These are phyloP conservation scores for Galago senegalensis DNA, from an alignment of 2,797 vertebrate species.

Conservation along the genomic window DNA sequence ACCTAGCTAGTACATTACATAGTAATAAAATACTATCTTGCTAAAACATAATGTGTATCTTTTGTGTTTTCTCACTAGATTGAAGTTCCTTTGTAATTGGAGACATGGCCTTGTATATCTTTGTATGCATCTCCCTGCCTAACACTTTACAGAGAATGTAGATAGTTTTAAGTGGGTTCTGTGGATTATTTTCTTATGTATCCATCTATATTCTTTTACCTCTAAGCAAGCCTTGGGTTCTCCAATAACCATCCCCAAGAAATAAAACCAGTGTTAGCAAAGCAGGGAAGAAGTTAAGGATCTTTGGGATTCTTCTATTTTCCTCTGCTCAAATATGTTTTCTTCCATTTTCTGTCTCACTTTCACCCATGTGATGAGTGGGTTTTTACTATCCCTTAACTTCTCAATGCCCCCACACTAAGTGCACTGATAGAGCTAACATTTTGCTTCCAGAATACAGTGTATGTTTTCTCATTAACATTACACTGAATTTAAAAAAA, in stretches of 20 bases:
- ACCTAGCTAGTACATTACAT: not conserved
- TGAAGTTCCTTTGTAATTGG: slow-evolving; percentile 21
- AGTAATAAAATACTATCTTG: not conserved
- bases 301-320: not conserved
- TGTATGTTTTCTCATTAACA: not conserved
- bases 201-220: not conserved
- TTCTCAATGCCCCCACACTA: not conserved
- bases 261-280: not conserved
- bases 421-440: not conserved
- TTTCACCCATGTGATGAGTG: not conserved
- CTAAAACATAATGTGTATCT: not conserved
- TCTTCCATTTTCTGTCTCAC: not conserved
- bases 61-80: slow-evolving; percentile 32
- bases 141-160: not conserved
- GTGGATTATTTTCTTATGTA: not conserved
- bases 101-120: not conserved
- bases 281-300: not conserved
- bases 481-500: not conserved
- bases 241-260: not conserved
- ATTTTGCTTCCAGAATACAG: not conserved
- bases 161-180: not conserved
- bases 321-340: not conserved
- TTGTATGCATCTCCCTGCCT: not conserved
- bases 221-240: not conserved
- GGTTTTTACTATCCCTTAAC: not conserved